Evolutionary conservation across 2,888 invertebrate genomes (phyloP).

Genomic region (Drosophila fungiperda): DNA sequence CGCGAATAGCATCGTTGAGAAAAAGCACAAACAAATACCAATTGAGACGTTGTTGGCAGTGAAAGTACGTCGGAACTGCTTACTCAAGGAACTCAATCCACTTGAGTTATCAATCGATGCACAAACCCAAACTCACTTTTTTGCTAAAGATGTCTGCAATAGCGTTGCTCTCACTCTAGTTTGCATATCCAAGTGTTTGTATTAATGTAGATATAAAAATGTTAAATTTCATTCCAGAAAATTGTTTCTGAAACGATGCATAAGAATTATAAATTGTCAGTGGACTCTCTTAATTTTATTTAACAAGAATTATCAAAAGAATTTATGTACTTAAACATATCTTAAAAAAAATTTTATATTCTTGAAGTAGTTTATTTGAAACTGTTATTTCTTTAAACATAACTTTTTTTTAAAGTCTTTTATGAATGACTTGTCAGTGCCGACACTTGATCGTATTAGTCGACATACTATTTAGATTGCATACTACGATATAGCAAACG

Average conservation of each 20-base stretch:
- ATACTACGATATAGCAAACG: neutral
- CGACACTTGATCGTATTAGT: neutral
- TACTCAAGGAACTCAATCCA: neutral
- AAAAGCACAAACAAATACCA: neutral
- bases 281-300: neutral
- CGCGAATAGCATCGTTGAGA: constrained; percentile 6
- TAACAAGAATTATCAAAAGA: neutral
- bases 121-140: neutral
- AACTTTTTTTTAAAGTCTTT: neutral
- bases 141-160: constrained; percentile 8
- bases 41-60: constrained; percentile 19
- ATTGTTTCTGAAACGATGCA: neutral
- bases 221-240: neutral
- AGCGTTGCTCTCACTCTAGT: constrained; percentile 16
- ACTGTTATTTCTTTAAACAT: neutral
- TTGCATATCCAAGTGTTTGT: constrained; percentile 22
- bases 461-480: neutral
- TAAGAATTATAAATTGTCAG: neutral
- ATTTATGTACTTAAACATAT: neutral
- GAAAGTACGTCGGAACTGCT: constrained; percentile 3
- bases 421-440: neutral
- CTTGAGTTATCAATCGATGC: constrained; percentile 4
- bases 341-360: neutral
- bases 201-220: neutral
- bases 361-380: neutral